Evolutionary conservation across 2,888 invertebrate genomes (phyloP).

Genomic region (Nowickia ferox): DNA sequence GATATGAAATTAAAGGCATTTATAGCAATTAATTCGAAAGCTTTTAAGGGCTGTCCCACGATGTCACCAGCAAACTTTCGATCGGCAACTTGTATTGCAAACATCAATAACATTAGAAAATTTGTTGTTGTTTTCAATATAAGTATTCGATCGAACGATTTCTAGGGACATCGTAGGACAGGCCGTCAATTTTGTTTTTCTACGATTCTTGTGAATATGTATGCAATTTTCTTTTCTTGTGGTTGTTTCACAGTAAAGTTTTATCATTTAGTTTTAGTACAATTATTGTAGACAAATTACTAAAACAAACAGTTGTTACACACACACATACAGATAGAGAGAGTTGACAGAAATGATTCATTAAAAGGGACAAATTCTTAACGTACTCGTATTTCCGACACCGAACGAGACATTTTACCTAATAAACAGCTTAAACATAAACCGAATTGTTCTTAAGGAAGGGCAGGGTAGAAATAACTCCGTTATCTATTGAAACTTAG

Average conservation of each 20-base stretch:
- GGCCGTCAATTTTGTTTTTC: neutral
- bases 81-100: too few species aligned
- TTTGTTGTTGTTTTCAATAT: too few species aligned
- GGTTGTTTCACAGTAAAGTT: constrained; percentile 17
- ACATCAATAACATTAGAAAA: too few species aligned
- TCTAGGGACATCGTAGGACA: too few species aligned
- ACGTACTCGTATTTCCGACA: constrained; percentile 23
- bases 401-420: constrained; percentile 22
- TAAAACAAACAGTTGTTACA: constrained; percentile 23
- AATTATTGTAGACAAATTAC: constrained; percentile 34
- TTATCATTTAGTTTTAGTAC: constrained; percentile 20
- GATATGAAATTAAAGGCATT: constrained; percentile 31
- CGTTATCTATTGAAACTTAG: constrained; percentile 10
- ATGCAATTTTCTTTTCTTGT: neutral
- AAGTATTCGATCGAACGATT: too few species aligned
- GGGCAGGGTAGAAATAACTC: neutral
- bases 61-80: too few species aligned
- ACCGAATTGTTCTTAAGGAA: neutral
- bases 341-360: constrained; percentile 15
- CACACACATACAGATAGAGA: neutral
- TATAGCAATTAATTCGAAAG: constrained; percentile 23
- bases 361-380: constrained; percentile 42
- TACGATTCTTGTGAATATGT: constrained; percentile 18
- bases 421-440: constrained; percentile 6
- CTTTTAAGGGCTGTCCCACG: too few species aligned